Evolutionary conservation across 2,888 invertebrate species (phyloP).

Genomic region (Lasioglossum figueresi): DNA sequence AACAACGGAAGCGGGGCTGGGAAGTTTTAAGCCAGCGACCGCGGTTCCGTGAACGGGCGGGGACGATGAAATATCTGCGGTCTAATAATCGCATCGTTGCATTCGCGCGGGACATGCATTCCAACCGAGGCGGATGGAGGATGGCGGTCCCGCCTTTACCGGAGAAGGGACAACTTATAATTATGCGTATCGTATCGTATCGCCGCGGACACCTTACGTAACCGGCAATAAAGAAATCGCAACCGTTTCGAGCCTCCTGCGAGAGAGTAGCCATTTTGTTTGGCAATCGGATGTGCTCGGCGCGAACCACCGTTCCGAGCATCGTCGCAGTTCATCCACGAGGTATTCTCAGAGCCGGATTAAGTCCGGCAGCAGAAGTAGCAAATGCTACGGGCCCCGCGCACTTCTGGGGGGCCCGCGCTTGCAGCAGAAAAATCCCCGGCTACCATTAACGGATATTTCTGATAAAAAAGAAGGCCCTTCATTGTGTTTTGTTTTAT

Average conservation of each 20-base stretch:
- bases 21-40: slow-evolving; percentile 10
- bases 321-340: background rate
- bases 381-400: no score
- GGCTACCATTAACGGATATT: no score
- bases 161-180: slow-evolving; percentile 22
- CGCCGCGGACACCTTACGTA: slow-evolving; percentile 15
- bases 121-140: background rate
- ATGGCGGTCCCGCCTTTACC: background rate
- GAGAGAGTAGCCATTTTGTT: background rate
- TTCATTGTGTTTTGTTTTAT: no score
- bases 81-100: slow-evolving; percentile 27
- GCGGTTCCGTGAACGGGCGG: background rate
- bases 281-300: background rate
- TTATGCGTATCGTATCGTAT: slow-evolving; percentile 28
- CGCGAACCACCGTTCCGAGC: background rate
- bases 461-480: no score
- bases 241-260: background rate
- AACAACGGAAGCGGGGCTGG: background rate
- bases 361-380: no score
- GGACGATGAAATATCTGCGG: slow-evolving; percentile 25
- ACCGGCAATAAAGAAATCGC: slow-evolving; percentile 17
- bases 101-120: slow-evolving; percentile 22
- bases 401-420: no score
- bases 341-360: no score
- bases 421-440: no score